Base-by-base conservation (phyloP, 2,797 vertebrate genomes). In the Chloroceryle inda region DNA sequence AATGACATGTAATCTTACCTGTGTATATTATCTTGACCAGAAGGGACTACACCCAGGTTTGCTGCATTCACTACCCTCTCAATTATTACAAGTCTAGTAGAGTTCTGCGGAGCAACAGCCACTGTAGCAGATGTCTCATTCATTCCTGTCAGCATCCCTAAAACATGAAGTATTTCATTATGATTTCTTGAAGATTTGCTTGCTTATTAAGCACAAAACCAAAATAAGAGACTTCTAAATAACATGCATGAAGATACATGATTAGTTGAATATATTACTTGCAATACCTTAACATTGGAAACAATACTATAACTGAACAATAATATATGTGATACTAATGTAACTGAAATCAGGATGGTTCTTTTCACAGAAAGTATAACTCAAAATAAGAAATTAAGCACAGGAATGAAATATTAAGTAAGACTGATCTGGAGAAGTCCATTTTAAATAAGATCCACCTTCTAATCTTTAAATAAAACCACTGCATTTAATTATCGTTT, bases 71-170 rank as follows among this genome's bases (percentile, higher is more conserved):
- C 98, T 76, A 99, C 96, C 85, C 98, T 99, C 96, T 98, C 98
- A 91, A 96, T 97, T 96, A 99, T 94, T 89, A 97, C 68, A 73
- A 96, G 98, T 72, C 97, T 97, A 59, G 98, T 98, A 74, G 97
- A 89, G 94, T 98, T 98, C 85, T 98, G 98, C 2, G 98, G 98
- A 63, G 98, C 98, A 96, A 98, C 96, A 91, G 98, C 89, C 96
- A 99, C 79, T 10, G 97, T 97, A 72, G 98, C 90, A 12, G 99
- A 99, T 44, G 97, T 98, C 97, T 99, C 99, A 92, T 99, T 99
- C 99, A 99, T 99, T 90, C 99, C 99, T 73, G 98, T 98, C 83
- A 99, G 98, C 89, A 98, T 98, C 94, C 99, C 99, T 99, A 97
- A 91, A 95, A 97, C 26, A 91, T 88, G 62, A 96, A 75, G 20